Evolutionary conservation across 2,113 vertebrate genomes (phyloP).

Genomic region (Periophthalmus modestus): DNA sequence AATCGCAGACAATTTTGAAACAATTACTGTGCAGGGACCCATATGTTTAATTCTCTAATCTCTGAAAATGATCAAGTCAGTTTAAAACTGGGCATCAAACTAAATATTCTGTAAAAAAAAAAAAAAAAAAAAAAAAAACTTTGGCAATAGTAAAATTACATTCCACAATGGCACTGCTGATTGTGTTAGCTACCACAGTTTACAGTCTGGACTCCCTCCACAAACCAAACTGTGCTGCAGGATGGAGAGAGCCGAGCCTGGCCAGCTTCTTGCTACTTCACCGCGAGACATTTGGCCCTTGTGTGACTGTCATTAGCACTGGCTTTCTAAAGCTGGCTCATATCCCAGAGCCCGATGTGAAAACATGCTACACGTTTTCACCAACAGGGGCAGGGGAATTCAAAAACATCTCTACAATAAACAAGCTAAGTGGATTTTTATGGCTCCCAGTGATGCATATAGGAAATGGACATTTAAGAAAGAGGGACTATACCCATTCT

Average conservation of each 20-base stretch:
- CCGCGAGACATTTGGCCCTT: slow-evolving; percentile 70
- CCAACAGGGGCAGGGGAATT: slow-evolving; percentile 30
- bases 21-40: not conserved
- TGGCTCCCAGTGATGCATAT: not conserved
- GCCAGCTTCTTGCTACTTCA: slow-evolving; percentile 51
- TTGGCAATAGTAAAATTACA: not conserved
- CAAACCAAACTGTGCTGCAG: slow-evolving; percentile 33
- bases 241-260: slow-evolving; percentile 49
- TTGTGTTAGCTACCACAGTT: slow-evolving; percentile 17
- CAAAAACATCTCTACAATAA: slow-evolving; percentile 10
- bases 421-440: not conserved
- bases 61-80: not conserved
- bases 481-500: not conserved
- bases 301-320: slow-evolving; percentile 72
- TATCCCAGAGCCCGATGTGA: slow-evolving; percentile 45
- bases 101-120: not conserved
- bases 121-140: not conserved
- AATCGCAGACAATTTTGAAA: too few relatives aligned
- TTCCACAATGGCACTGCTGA: slow-evolving; percentile 3
- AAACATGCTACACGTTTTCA: slow-evolving; percentile 14
- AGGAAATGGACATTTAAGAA: not conserved
- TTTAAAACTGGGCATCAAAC: not conserved
- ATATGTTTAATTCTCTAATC: not conserved
- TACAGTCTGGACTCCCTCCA: slow-evolving; percentile 41
- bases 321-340: slow-evolving; percentile 62